These are phyloP conservation scores for Gavia stellata DNA, from an alignment of 2,113 vertebrate species.

Conservation along the genomic window DNA sequence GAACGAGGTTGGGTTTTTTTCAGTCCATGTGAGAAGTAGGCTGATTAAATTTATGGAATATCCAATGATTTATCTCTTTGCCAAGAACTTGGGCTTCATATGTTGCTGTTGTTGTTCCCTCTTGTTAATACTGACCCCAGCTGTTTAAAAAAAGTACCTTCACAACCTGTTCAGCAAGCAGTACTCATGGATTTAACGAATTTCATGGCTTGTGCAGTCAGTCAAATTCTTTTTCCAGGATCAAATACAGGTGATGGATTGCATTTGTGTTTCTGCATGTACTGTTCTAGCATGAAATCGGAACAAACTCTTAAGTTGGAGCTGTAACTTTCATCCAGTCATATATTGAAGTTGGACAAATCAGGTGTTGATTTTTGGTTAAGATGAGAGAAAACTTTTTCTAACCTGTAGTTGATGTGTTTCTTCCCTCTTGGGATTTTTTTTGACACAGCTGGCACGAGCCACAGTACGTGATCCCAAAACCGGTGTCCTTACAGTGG, in stretches of 20 bases:
- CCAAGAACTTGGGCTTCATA: background rate
- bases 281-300: background rate
- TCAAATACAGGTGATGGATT: background rate
- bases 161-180: background rate
- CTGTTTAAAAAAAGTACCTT: background rate
- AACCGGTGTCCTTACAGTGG: slow-evolving; percentile 91
- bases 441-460: slow-evolving; percentile 82
- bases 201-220: background rate
- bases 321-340: background rate
- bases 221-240: background rate
- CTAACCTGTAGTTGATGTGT: background rate
- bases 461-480: slow-evolving; percentile 97
- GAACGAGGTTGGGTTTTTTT: background rate
- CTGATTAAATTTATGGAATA: background rate
- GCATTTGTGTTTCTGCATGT: background rate
- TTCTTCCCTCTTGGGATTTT: slow-evolving; percentile 15
- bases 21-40: background rate
- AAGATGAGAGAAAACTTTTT: background rate
- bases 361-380: background rate
- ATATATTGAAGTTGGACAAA: background rate
- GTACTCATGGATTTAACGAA: background rate
- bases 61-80: background rate
- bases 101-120: background rate
- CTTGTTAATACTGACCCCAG: background rate
- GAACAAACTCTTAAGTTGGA: background rate